phyloP scores from a whole-genome alignment of 2,797 vertebrate genomes.

The Buphagus erythrorhynchus region DNA sequence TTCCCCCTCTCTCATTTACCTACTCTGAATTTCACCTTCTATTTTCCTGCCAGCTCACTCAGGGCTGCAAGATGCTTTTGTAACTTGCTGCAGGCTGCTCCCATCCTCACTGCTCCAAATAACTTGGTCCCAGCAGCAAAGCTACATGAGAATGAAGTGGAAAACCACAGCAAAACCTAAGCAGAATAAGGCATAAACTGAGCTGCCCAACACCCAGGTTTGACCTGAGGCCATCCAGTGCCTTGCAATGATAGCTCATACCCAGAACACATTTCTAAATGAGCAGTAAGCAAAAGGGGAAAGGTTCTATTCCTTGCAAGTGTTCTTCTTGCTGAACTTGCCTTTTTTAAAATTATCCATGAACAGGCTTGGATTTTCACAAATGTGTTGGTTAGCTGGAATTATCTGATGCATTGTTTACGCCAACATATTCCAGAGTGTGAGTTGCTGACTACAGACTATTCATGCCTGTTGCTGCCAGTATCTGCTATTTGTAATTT shows the following conservation, averaged over 20 bases:
- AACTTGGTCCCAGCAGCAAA: not conserved
- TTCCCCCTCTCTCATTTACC: not conserved
- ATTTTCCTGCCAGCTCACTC: not conserved
- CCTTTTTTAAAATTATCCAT: not conserved
- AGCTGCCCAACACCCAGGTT: not conserved
- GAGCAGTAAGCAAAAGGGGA: not conserved
- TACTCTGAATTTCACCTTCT: not conserved
- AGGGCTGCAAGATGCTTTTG: not conserved
- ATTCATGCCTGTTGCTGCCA: conserved; percentile 24
- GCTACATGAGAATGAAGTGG: rapidly evolving
- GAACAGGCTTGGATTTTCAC: conserved; percentile 15
- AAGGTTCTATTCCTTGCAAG: not conserved
- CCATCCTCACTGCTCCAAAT: not conserved
- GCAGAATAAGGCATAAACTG: not conserved
- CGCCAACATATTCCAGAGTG: conserved; percentile 18
- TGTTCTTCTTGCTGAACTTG: conserved; percentile 12
- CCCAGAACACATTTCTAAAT: not conserved
- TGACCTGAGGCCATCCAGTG: not conserved
- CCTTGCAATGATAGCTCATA: not conserved
- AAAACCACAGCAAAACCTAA: not conserved
- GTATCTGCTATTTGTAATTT: conserved; percentile 39
- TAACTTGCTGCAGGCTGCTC: not conserved
- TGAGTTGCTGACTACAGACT: conserved; percentile 41
- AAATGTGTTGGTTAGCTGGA: conserved; percentile 41
- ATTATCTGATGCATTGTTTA: conserved; percentile 38